A percentile compares a stretch with the other conserved stretches of the same genome.
Evolutionary conservation across 2,113 vertebrate species (phyloP).

Genomic region (Scomber scombrus): DNA sequence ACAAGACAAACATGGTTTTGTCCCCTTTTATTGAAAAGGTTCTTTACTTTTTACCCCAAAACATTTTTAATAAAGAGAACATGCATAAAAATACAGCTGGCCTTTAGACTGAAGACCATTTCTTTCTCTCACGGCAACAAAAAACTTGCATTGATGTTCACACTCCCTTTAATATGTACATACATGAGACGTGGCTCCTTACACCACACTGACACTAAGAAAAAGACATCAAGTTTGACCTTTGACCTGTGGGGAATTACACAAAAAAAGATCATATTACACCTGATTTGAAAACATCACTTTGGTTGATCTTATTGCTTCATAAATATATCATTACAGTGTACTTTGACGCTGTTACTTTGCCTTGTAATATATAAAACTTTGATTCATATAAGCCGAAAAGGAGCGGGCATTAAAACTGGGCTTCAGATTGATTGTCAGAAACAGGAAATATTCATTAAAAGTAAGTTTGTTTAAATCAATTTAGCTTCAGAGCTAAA

Average conservation of each 20-base stretch:
- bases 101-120: background rate
- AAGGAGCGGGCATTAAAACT: conserved; percentile 4
- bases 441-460: background rate
- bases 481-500: conserved; percentile 25
- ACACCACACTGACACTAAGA: conserved; percentile 32
- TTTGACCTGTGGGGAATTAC: conserved; percentile 36
- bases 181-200: conserved; percentile 39
- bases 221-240: conserved; percentile 29
- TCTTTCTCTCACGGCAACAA: conserved; percentile 32
- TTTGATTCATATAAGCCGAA: conserved; percentile 5
- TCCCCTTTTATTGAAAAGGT: conserved; percentile 61
- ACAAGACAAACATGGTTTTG: background rate
- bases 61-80: conserved; percentile 60
- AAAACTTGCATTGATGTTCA: conserved; percentile 30
- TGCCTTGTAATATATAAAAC: background rate
- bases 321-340: conserved; percentile 1
- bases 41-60: conserved; percentile 47
- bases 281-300: conserved; percentile 41
- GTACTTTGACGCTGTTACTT: conserved; percentile 1
- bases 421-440: conserved; percentile 36
- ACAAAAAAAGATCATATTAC: conserved; percentile 16
- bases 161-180: conserved; percentile 43
- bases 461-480: background rate
- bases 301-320: conserved; percentile 68
- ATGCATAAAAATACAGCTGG: conserved; percentile 66